Conservation (phyloP, 2,113 vertebrate genomes). For the Siniperca chuatsi region DNA sequence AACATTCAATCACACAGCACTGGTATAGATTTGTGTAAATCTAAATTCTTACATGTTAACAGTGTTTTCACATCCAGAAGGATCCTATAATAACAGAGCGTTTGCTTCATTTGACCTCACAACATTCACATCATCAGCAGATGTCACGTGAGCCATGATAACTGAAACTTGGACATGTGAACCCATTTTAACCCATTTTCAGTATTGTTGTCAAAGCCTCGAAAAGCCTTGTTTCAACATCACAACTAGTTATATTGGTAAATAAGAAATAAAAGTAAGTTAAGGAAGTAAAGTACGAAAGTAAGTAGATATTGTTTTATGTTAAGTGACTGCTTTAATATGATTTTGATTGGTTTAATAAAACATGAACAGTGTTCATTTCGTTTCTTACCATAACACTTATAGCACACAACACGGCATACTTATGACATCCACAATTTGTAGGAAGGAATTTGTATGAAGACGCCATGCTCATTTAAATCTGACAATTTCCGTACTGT, state of each 20-base stretch:
- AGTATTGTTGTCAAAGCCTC: background rate
- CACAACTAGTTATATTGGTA: background rate
- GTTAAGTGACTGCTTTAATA: background rate
- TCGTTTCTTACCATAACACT: background rate
- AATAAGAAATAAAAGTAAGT: background rate
- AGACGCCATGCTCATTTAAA: background rate
- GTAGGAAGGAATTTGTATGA: background rate
- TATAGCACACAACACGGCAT: background rate
- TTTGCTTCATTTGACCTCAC: background rate
- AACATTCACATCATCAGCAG: background rate
- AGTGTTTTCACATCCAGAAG: background rate
- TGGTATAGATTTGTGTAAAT: background rate
- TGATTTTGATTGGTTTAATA: background rate
- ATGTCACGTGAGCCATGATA: background rate
- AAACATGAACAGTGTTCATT: background rate
- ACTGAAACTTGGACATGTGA: background rate
- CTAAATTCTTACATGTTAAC: background rate
- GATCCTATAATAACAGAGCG: background rate
- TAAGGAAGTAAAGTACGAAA: background rate
- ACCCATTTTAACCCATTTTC: background rate
- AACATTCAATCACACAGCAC: background rate
- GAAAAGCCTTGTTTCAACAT: background rate
- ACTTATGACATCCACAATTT: background rate
- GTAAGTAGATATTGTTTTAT: background rate
- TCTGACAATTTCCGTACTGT: background rate